Evolutionary conservation across 2,888 invertebrate species (phyloP), one percentile per base, ranked within the genome.

Genomic region (Ligdia adustata): DNA sequence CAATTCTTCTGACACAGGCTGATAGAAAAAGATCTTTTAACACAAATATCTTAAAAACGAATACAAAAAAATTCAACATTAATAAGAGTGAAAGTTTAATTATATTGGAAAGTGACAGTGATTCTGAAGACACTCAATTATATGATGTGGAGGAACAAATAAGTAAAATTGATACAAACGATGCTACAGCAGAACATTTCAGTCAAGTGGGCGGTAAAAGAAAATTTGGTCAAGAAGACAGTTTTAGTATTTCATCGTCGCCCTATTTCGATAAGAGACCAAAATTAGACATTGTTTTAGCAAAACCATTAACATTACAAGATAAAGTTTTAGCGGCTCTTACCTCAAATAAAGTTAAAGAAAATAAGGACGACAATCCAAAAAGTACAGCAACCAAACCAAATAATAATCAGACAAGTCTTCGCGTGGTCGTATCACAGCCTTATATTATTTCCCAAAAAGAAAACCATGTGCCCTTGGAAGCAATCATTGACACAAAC

Each of bases 231-330:
- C 47, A 60, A 1, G 69, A 77, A 11, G 69, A 72, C 13, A 66
- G 65, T 46, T 26, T 54, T 1, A 55, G 6, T 22, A 22, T 67
- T 39, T 70, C 65, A 32, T 66, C 72, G 12, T 90, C 90, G 0
- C 87, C 87, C 9, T 88, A 79, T 65, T 90, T 89, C 45, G 77
- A 59, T 55, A 90, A 90, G 55, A 79, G 72, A 57, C 77, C 35
- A 47, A 87, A 88, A 62, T 9, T 81, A 29, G 66, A 75, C 2
- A 60, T 52, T 11, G 34, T 45, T 31, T 48, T 31, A 20, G 46
- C 52, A 16, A 79, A 77, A 55, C 52, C 66, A 9, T 27, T 72
- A 2, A 72, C 78, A 2, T 52, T 88, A 32, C 79, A 82, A 66
- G 76, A 82, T 47, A 87, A 83, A 62, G 70, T 84, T 1, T 55